Evolutionary conservation across 2,113 vertebrate genomes (phyloP), one percentile per base, ranked within the genome.

Genomic region (Taxidea taxus): DNA sequence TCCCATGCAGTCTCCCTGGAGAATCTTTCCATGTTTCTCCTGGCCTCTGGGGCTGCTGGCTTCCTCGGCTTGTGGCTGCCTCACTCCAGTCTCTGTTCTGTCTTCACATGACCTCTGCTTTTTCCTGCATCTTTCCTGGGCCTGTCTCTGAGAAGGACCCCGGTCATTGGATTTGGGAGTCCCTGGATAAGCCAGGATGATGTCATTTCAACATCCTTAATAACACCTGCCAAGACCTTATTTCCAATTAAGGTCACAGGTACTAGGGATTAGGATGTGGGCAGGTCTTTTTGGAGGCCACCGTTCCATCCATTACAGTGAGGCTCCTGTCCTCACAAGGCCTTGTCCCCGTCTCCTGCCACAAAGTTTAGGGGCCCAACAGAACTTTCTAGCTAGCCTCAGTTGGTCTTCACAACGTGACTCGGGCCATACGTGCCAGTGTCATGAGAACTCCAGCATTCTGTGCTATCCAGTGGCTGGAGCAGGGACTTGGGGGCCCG

Each of bases 381-480:
- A 49, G 72, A 78, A 44, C 56, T 72, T 74, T 10, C 51, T 51
- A 3, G 4, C 27, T 4, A 29, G 66, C 51, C 31, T 60, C 68
- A 15, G 13, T 13, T 8, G 68, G 91, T 51, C 42, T 44, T 49
- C 12, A 23, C 16, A 42, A 13, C 13, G 13, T 74, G 72, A 34
- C 34, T 21, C 9, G 25, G 27, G 39, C 34, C 4, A 0, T 7
- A n/a, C 2, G 2, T 0, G 56, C 56, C 39, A 2, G 4, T 8
- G 13, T 31, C 0, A 1, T 3, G 11, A 39, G 42, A 5, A 0
- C 18, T 37, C 42, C 3, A 39, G 81, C 25, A 18, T 56, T 39
- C 23, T 12, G 82, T 15, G 39, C 56, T 25, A 14, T 34, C 34
- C 66, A 1, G 1, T 0, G 4, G 58, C 42, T 62, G 27, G 14